Percentiles rank a stretch among this genome's conserved stretches.
phyloP scores from a whole-genome alignment of 2,888 invertebrate genomes.

The Syritta pipiens region DNA sequence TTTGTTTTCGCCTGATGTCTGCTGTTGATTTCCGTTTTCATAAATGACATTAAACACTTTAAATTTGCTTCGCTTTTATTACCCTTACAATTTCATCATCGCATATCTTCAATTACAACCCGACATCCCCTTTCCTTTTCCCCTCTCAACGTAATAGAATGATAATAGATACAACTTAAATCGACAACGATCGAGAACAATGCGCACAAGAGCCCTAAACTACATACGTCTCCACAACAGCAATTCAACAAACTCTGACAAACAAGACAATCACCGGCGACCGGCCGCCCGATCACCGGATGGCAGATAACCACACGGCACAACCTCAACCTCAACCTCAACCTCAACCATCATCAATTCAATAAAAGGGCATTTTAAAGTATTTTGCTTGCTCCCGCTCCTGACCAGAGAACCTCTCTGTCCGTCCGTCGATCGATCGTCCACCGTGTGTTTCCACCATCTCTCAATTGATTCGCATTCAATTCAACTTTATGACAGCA shows the following conservation, averaged over 20 bases:
- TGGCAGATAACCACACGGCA: no score
- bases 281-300: no score
- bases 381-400: conserved; percentile 60
- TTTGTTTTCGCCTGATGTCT: no score
- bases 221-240: conserved; percentile 50
- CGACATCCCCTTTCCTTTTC: no score
- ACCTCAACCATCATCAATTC: conserved; percentile 56
- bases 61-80: no score
- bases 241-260: conserved; percentile 62
- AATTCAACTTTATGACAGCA: conserved; percentile 68
- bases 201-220: conserved; percentile 22
- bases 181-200: conserved; percentile 33
- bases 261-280: conserved; percentile 62
- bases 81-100: no score
- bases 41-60: no score
- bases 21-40: no score
- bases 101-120: no score
- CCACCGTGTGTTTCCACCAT: conserved; percentile 60
- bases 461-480: conserved; percentile 69
- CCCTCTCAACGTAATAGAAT: conserved; percentile 40
- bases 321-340: conserved; percentile 43
- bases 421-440: neutral
- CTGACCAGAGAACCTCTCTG: no score
- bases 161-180: conserved; percentile 56
- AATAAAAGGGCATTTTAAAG: conserved; percentile 68